Evolutionary conservation across 2,113 vertebrate genomes (phyloP).

Genomic region (Halichoeres trimaculatus): DNA sequence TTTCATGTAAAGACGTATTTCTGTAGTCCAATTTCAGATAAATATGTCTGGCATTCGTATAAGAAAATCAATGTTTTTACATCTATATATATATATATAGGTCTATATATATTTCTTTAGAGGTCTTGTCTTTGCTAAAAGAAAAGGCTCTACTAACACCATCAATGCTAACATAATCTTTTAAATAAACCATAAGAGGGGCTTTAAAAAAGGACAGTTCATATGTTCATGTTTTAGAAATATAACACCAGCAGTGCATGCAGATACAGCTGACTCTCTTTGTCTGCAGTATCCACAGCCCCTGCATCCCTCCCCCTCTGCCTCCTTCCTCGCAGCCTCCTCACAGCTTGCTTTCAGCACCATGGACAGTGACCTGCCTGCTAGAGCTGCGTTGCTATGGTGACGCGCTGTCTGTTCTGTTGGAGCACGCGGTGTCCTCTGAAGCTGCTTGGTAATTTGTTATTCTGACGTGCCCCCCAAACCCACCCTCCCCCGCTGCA

Average conservation of each 20-base stretch:
- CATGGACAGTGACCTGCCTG: slow-evolving; percentile 57
- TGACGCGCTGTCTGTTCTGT: slow-evolving; percentile 58
- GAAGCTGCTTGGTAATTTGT: slow-evolving; percentile 53
- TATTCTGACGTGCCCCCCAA: slow-evolving; percentile 25
- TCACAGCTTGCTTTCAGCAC: slow-evolving; percentile 58
- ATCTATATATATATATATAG: no score
- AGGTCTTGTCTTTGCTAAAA: neutral
- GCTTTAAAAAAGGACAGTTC: neutral
- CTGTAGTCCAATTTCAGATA: neutral
- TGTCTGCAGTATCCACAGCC: slow-evolving; percentile 37
- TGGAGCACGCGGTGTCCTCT: slow-evolving; percentile 28
- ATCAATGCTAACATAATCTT: neutral
- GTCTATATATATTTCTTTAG: no score
- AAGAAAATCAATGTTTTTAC: no score
- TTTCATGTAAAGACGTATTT: neutral
- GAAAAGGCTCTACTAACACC: neutral
- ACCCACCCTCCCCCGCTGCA: neutral
- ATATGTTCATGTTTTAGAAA: neutral
- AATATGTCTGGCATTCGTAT: no score
- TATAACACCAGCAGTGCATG: neutral
- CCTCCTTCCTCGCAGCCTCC: slow-evolving; percentile 25
- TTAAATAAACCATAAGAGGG: neutral
- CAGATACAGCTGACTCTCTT: slow-evolving; percentile 8
- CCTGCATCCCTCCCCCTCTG: slow-evolving; percentile 42
- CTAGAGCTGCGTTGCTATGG: slow-evolving; percentile 75